Conservation (phyloP, 2,888 invertebrate species). For the Agrochola circellaris region DNA sequence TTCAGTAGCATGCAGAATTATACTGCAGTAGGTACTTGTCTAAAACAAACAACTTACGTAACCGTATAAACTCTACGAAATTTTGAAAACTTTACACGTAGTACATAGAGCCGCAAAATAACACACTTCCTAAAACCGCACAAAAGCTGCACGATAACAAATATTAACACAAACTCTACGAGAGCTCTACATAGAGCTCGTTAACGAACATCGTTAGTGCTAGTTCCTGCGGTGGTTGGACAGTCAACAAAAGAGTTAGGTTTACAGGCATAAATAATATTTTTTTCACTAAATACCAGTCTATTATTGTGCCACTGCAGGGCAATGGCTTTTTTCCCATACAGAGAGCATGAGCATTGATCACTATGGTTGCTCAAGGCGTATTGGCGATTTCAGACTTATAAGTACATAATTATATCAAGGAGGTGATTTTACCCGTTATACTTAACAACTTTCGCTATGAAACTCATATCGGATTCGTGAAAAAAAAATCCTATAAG, state of each 20-base stretch:
- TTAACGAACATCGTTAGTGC: conserved; percentile 47
- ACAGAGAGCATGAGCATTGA: no score
- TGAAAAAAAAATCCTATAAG: no score
- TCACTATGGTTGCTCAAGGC: not conserved
- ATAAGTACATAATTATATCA: no score
- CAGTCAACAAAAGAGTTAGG: conserved; percentile 24
- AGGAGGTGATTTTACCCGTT: no score
- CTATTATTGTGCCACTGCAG: not conserved
- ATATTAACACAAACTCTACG: conserved; percentile 28
- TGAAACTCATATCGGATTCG: no score
- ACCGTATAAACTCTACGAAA: conserved; percentile 1
- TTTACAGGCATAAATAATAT: not conserved
- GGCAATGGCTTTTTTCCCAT: no score
- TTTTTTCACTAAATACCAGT: not conserved
- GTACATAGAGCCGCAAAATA: conserved; percentile 6
- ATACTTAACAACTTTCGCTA: no score
- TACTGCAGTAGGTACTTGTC: not conserved
- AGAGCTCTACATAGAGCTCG: conserved; percentile 31
- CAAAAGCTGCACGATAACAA: conserved; percentile 18
- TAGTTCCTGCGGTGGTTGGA: conserved; percentile 31
- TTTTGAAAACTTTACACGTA: conserved; percentile 13
- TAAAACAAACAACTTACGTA: conserved; percentile 8
- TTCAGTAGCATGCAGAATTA: not conserved
- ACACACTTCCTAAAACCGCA: conserved; percentile 21
- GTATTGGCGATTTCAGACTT: not conserved